Evolutionary conservation across 2,888 invertebrate genomes (phyloP).

Genomic region (Drosophila vallismaia): DNA sequence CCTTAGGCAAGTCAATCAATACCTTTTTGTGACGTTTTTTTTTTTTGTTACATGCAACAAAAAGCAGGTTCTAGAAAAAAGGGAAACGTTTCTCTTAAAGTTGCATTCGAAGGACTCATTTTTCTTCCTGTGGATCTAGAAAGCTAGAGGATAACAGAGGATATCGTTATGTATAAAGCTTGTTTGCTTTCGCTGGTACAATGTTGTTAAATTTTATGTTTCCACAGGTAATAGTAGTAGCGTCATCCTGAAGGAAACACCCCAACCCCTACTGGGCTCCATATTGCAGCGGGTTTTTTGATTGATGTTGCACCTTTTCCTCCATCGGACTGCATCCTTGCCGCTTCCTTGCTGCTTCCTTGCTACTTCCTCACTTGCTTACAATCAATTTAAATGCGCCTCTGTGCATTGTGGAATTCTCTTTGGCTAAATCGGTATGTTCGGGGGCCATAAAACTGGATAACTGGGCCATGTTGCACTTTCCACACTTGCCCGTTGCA

Average conservation of each 20-base stretch:
- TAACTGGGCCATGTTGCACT: conserved; percentile 57
- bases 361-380: conserved; percentile 50
- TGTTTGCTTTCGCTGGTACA: conserved; percentile 48
- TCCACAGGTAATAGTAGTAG: conserved; percentile 63
- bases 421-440: conserved; percentile 65
- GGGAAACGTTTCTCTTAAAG: background rate
- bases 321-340: conserved; percentile 23
- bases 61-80: background rate
- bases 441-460: conserved; percentile 66
- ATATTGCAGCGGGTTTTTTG: conserved; percentile 35
- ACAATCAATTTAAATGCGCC: conserved; percentile 77
- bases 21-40: background rate
- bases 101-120: no score
- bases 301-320: conserved; percentile 52
- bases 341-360: conserved; percentile 21
- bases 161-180: conserved; percentile 73
- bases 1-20: background rate
- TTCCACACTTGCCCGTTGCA: conserved; percentile 25
- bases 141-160: conserved; percentile 50
- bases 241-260: conserved; percentile 9
- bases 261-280: conserved; percentile 17
- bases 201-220: conserved; percentile 72
- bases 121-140: background rate
- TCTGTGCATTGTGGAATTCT: conserved; percentile 72
- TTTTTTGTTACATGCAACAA: background rate